These are phyloP conservation scores for Cyclophora albipunctata DNA, from an alignment of 2,888 invertebrate species.

Conservation along the genomic window DNA sequence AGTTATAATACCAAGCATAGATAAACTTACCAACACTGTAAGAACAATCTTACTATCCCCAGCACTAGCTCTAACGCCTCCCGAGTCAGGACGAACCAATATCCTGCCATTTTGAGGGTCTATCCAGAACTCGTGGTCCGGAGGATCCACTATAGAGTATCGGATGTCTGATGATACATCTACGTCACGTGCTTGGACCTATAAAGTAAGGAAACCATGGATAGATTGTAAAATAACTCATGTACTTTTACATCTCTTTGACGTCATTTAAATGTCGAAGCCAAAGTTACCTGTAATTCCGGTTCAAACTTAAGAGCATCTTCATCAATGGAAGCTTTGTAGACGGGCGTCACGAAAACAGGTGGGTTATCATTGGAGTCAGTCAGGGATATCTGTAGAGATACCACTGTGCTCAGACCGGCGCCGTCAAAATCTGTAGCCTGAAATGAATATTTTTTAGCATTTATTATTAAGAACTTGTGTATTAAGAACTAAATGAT, in stretches of 20 bases:
- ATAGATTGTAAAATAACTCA: too few relatives aligned
- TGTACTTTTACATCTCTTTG: too few relatives aligned
- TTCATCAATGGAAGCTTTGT: conserved; percentile 89
- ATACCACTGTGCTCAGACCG: conserved; percentile 85
- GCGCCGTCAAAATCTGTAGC: conserved; percentile 89
- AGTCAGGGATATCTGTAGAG: conserved; percentile 84
- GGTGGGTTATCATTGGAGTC: conserved; percentile 95
- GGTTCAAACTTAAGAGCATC: conserved; percentile 90
- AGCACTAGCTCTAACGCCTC: conserved; percentile 57
- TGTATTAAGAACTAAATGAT: too few relatives aligned
- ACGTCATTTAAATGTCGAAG: too few relatives aligned
- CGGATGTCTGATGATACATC: conserved; percentile 88
- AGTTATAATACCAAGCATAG: too few relatives aligned
- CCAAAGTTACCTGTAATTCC: conserved; percentile 57
- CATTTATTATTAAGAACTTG: too few relatives aligned
- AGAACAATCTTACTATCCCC: conserved; percentile 77
- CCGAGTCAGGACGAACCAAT: conserved; percentile 38
- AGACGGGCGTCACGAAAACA: conserved; percentile 83
- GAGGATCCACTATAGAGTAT: conserved; percentile 82
- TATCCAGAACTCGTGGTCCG: conserved; percentile 79
- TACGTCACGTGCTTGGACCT: conserved; percentile 85
- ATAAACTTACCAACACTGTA: conserved; percentile 77
- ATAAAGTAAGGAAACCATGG: background rate
- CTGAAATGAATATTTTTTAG: conserved; percentile 48
- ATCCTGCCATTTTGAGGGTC: conserved; percentile 82